Evolutionary conservation across 2,888 invertebrate species (phyloP).

Genomic region (Aphidius colemani): DNA sequence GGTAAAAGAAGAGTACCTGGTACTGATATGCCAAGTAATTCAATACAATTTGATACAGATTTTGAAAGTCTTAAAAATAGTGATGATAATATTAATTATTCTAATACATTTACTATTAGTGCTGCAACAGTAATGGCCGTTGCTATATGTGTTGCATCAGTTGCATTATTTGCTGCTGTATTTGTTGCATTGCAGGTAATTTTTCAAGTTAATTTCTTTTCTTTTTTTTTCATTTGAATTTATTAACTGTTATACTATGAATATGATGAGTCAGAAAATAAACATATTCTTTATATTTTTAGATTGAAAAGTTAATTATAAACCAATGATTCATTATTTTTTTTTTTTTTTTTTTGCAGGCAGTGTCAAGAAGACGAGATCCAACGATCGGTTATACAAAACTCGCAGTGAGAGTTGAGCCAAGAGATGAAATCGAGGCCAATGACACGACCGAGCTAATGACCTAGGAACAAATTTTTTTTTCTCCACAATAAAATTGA

Average conservation of each 20-base stretch:
- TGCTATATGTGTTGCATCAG: slow-evolving; percentile 71
- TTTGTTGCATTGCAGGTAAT: slow-evolving; percentile 76
- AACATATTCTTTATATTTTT: no score
- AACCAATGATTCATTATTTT: neutral
- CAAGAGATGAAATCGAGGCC: slow-evolving; percentile 52
- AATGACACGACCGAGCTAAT: slow-evolving; percentile 56
- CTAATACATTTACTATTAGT: slow-evolving; percentile 61
- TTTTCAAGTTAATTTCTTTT: neutral
- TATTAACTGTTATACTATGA: no score
- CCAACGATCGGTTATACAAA: slow-evolving; percentile 54
- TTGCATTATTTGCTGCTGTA: slow-evolving; percentile 72
- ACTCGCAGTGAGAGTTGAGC: slow-evolving; percentile 52
- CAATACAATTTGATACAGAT: slow-evolving; percentile 37
- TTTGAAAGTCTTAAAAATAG: slow-evolving; percentile 33
- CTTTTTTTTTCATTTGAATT: neutral
- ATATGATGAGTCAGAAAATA: neutral
- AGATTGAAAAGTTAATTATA: no score
- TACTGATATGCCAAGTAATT: slow-evolving; percentile 57
- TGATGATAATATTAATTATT: slow-evolving; percentile 35
- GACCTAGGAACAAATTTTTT: slow-evolving; percentile 44
- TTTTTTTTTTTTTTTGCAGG: slow-evolving; percentile 36
- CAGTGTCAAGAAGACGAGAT: slow-evolving; percentile 52
- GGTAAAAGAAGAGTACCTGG: slow-evolving; percentile 75
- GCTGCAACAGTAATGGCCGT: slow-evolving; percentile 71
- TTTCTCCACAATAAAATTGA: slow-evolving; percentile 6